Percentiles rank a stretch among this genome's conserved stretches.
Evolutionary conservation across 1,140 invertebrate genomes (phyloP).

Genomic region (Megathymus violae): DNA sequence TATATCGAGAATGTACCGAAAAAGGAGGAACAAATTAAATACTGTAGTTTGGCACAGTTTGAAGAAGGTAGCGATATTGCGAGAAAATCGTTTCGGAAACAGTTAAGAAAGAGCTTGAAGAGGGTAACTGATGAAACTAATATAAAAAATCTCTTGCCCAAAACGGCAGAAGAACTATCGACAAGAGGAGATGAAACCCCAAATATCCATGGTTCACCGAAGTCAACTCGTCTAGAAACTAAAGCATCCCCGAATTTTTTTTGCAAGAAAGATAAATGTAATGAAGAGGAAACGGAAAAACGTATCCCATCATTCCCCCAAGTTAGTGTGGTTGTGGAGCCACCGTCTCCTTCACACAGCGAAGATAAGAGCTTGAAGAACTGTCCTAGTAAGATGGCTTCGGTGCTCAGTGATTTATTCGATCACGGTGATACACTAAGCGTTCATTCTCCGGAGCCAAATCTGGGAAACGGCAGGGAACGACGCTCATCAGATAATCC

Average conservation of each 20-base stretch:
- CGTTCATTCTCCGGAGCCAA: slow-evolving; percentile 72
- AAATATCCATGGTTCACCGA: slow-evolving; percentile 42
- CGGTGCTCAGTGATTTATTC: slow-evolving; percentile 76
- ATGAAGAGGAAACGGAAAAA: slow-evolving; percentile 33
- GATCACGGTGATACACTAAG: slow-evolving; percentile 73
- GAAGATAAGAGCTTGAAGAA: slow-evolving; percentile 77
- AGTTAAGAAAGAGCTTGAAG: slow-evolving; percentile 76
- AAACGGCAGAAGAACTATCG: slow-evolving; percentile 58
- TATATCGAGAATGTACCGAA: slow-evolving; percentile 84
- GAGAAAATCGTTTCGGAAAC: slow-evolving; percentile 88
- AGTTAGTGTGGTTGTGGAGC: slow-evolving; percentile 88
- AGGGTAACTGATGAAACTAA: slow-evolving; percentile 55
- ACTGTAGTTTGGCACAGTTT: slow-evolving; percentile 90
- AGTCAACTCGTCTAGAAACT: slow-evolving; percentile 19
- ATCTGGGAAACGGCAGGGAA: slow-evolving; percentile 68
- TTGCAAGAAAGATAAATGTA: background rate
- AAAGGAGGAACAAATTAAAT: slow-evolving; percentile 85
- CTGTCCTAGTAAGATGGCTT: slow-evolving; percentile 69
- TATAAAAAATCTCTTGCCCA: slow-evolving; percentile 65
- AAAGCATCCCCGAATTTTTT: slow-evolving; percentile 15
- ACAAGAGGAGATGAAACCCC: slow-evolving; percentile 47
- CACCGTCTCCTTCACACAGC: slow-evolving; percentile 86
- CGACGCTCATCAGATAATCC: slow-evolving; percentile 84
- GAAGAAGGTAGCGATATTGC: slow-evolving; percentile 92
- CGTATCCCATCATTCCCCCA: slow-evolving; percentile 80